Evolutionary conservation across 2,888 invertebrate species (phyloP), one percentile per base, ranked within the genome.

Genomic region (Argyresthia albistria): DNA sequence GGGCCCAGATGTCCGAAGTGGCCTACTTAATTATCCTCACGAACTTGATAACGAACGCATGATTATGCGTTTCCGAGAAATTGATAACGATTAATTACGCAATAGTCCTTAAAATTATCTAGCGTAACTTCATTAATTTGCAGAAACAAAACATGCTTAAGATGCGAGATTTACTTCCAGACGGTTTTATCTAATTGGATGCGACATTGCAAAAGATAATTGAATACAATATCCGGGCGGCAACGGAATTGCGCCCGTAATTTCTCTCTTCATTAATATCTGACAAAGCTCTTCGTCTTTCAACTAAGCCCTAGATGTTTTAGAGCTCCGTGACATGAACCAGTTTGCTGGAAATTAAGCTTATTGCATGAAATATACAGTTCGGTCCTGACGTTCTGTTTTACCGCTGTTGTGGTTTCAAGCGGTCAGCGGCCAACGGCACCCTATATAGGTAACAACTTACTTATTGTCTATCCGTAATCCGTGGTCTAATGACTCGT

Each of bases 201-300:
- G 16, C 42, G 50, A 50, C 42, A 43, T 43, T 43, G 35, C 37
- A 36, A 42, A 35, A 42, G 25, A 43, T 50, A 50, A 42, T 50
- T 50, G 35, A 50, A 43, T 50, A 50, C 43, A 25, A 64, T 63
- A 64, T 66, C 60, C 66, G 65, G 63, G 71, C 66, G 64, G 66
- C 61, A 45, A 61, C 62, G 59, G 56, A 71, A 73, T 66, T 66
- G 65, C 25, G 25, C 25, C 25, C 64, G 65, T 69, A 73, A 75
- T 74, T 68, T 73, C 70, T 67, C 59, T 66, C 64, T 69, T 74
- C 74, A 77, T 78, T 75, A 74, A 75, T 75, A 75, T 64, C 70
- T 69, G 73, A 75, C 73, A 73, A 69, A 75, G 69, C 70, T 70
- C 61, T 63, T 66, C 62, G 63, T 45, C 60, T 61, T 56, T 52